Evolutionary conservation across 2,113 vertebrate species (phyloP).

Genomic region (Prietella phreatophila): DNA sequence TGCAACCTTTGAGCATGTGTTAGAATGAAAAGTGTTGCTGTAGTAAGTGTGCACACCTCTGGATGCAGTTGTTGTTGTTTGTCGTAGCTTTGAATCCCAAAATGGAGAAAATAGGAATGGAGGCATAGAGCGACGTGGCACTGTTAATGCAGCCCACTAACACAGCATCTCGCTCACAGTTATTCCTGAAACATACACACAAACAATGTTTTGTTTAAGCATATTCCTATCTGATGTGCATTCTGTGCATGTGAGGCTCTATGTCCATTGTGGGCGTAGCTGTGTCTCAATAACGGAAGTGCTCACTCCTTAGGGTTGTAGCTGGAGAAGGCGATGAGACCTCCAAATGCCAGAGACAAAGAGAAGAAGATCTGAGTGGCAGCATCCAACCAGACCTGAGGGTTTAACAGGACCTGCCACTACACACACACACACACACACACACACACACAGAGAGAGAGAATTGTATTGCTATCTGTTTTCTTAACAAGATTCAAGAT

Average conservation of each 20-base stretch:
- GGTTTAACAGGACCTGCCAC: constrained; percentile 77
- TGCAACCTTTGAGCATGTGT: neutral
- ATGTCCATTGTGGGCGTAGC: neutral
- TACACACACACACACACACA: constrained; percentile 56
- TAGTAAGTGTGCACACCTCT: constrained; percentile 27
- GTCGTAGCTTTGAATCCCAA: constrained; percentile 89
- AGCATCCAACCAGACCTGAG: constrained; percentile 84
- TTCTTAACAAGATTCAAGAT: neutral
- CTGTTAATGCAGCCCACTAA: constrained; percentile 85
- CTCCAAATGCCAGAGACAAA: constrained; percentile 86
- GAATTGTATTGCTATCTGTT: neutral
- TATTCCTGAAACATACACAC: constrained; percentile 74
- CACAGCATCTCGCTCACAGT: constrained; percentile 86
- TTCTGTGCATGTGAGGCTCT: neutral
- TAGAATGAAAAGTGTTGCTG: neutral
- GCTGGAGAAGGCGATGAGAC: constrained; percentile 89
- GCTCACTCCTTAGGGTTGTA: constrained; percentile 82
- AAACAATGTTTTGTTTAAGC: neutral
- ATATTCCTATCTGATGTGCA: neutral
- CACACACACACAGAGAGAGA: constrained; percentile 1
- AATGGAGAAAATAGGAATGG: constrained; percentile 85
- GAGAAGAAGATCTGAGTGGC: constrained; percentile 94
- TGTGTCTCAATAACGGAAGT: neutral
- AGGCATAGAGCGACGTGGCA: constrained; percentile 84
- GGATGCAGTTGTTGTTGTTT: constrained; percentile 53